phyloP scores from a whole-genome alignment of 2,113 vertebrate genomes.

The Nettapus auritus region DNA sequence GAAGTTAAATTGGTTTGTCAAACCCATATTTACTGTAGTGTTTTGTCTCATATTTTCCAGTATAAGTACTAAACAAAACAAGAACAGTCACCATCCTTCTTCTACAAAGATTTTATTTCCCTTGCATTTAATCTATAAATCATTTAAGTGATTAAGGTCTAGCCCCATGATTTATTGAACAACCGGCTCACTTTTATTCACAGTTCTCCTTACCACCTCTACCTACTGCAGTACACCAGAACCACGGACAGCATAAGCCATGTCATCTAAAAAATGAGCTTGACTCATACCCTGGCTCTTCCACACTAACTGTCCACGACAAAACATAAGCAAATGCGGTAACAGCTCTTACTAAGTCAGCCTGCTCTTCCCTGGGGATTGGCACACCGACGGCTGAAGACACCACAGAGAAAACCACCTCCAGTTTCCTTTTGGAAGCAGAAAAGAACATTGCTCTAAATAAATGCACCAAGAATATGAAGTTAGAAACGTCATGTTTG shows the following conservation, averaged over 20 bases:
- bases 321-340: not conserved
- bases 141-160: not conserved
- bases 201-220: not conserved
- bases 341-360: not conserved
- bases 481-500: slow-evolving; percentile 15
- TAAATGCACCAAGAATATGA: slow-evolving; percentile 10
- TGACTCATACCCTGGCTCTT: not conserved
- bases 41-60: not conserved
- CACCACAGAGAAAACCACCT: not conserved
- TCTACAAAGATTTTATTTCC: not conserved
- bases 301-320: not conserved
- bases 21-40: slow-evolving; percentile 35
- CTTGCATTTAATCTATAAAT: not conserved
- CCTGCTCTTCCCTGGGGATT: not conserved
- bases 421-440: not conserved
- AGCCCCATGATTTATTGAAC: not conserved
- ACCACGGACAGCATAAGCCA: not conserved
- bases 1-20: slow-evolving; percentile 66
- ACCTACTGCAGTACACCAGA: not conserved
- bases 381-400: not conserved
- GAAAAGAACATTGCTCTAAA: not conserved
- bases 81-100: not conserved
- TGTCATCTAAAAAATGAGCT: not conserved
- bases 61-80: not conserved
- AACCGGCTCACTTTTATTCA: not conserved